These are phyloP conservation scores for Calephelis virginiensis DNA, from an alignment of 1,140 invertebrate species.

Conservation along the genomic window DNA sequence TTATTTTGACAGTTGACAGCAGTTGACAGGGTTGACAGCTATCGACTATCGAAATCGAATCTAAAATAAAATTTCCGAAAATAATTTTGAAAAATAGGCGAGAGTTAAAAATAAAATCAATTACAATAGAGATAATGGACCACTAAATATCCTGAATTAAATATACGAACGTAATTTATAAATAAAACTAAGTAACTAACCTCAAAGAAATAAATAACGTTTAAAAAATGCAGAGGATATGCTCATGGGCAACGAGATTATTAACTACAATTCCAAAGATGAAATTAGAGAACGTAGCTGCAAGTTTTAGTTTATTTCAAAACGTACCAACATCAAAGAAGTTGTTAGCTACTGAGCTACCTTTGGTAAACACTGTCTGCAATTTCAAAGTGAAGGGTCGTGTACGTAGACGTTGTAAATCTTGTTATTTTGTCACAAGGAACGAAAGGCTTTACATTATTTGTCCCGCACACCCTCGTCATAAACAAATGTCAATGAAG, in stretches of 20 bases:
- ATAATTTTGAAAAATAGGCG: too few relatives aligned
- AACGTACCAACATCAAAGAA: conserved; percentile 34
- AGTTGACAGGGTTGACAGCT: too few relatives aligned
- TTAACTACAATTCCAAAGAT: conserved; percentile 23
- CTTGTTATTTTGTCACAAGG: conserved; percentile 85
- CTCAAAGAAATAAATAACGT: conserved; percentile 11
- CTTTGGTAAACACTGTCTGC: conserved; percentile 46
- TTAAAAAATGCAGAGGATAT: conserved; percentile 48
- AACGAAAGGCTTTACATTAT: conserved; percentile 85
- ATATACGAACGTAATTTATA: too few relatives aligned
- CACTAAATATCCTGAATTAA: too few relatives aligned
- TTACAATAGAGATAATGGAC: too few relatives aligned
- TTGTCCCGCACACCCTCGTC: conserved; percentile 86
- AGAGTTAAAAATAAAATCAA: too few relatives aligned
- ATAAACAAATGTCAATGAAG: conserved; percentile 88
- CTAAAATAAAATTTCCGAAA: too few relatives aligned
- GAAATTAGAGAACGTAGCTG: conserved; percentile 21
- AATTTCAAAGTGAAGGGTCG: conserved; percentile 64
- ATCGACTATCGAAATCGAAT: too few relatives aligned
- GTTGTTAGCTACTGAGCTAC: conserved; percentile 41
- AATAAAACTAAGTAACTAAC: conserved; percentile 11
- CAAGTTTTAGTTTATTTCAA: conserved; percentile 45
- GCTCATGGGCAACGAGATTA: conserved; percentile 41
- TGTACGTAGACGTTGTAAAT: conserved; percentile 81
- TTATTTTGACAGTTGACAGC: too few relatives aligned